A percentile compares a stretch with the other conserved stretches of the same genome.
Conservation (phyloP, 2,888 invertebrate species). For the Liopterus haemorrhoidalis region DNA sequence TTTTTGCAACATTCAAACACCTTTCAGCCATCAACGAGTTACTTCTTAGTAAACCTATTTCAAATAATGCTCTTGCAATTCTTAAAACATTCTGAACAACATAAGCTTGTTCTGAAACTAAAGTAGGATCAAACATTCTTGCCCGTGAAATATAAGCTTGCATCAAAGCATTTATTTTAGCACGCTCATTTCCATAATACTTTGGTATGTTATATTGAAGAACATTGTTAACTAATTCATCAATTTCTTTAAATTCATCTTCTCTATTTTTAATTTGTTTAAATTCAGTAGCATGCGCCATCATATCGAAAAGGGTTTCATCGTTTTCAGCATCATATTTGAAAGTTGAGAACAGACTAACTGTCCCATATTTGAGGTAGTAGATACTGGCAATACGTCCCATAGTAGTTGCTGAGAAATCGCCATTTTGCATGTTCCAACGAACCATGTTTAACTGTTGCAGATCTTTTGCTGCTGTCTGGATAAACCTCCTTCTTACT, state of each 20-base stretch:
- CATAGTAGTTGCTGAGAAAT: constrained; percentile 74
- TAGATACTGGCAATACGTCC: constrained; percentile 96
- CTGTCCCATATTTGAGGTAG: constrained; percentile 94
- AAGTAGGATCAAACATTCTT: constrained; percentile 73
- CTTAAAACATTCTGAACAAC: constrained; percentile 88
- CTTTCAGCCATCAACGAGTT: constrained; percentile 84
- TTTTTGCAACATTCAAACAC: constrained; percentile 81
- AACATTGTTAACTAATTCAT: constrained; percentile 63
- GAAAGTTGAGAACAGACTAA: constrained; percentile 84
- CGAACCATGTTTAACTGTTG: constrained; percentile 94
- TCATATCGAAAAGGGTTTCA: constrained; percentile 79
- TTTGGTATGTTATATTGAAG: constrained; percentile 76
- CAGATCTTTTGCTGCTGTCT: constrained; percentile 72
- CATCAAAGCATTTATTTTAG: constrained; percentile 92
- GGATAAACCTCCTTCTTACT: constrained; percentile 72
- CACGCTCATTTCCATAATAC: constrained; percentile 82
- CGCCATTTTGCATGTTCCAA: constrained; percentile 78
- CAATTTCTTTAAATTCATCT: constrained; percentile 89
- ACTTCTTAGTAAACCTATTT: constrained; percentile 83
- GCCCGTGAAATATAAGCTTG: constrained; percentile 84
- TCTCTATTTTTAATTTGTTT: constrained; percentile 86
- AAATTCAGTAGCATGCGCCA: constrained; percentile 91
- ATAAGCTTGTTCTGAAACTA: constrained; percentile 83
- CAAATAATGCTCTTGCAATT: constrained; percentile 88
- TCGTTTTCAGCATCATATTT: constrained; percentile 78